A percentile compares a stretch with the other conserved stretches of the same genome.
phyloP scores from a whole-genome alignment of 2,113 vertebrate genomes.

The Potamarius usumacintae region DNA sequence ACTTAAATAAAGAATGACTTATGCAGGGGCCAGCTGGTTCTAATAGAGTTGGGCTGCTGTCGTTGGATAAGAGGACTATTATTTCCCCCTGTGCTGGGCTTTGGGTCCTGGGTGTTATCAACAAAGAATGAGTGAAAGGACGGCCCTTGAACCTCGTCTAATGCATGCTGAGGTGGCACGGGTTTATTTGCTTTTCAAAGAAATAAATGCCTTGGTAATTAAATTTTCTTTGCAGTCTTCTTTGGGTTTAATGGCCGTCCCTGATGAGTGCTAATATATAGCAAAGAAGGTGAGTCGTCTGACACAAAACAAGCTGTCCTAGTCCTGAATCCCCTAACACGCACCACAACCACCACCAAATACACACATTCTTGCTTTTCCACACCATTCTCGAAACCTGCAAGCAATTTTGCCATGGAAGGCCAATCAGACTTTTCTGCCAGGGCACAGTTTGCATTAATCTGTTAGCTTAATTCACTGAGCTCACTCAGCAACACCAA shows the following conservation, averaged over 20 bases:
- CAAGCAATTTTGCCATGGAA: slow-evolving; percentile 82
- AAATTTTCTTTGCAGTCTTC: slow-evolving; percentile 85
- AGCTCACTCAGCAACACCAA: slow-evolving; percentile 77
- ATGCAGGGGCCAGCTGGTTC: slow-evolving; percentile 82
- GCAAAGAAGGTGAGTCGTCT: slow-evolving; percentile 65
- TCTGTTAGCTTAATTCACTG: slow-evolving; percentile 78
- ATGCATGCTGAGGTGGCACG: slow-evolving; percentile 88
- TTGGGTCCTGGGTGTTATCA: slow-evolving; percentile 94
- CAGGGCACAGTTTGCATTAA: slow-evolving; percentile 88
- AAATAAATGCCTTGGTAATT: slow-evolving; percentile 99
- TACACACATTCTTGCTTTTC: slow-evolving; percentile 22
- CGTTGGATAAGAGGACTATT: slow-evolving; percentile 85
- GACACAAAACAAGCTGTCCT: slow-evolving; percentile 90
- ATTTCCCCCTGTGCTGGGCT: slow-evolving; percentile 81
- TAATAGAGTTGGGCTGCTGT: slow-evolving; percentile 77
- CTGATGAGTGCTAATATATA: slow-evolving; percentile 98
- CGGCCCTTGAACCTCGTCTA: slow-evolving; percentile 84
- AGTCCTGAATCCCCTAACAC: slow-evolving; percentile 36
- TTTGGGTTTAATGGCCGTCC: slow-evolving; percentile 88
- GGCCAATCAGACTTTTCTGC: slow-evolving; percentile 82
- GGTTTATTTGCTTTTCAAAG: slow-evolving; percentile 99
- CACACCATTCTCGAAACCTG: slow-evolving; percentile 73
- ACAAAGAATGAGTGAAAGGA: slow-evolving; percentile 69
- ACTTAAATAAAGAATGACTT: slow-evolving; percentile 90
- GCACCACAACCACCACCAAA: slow-evolving; percentile 10